Evolutionary conservation across 2,888 invertebrate species (phyloP), one percentile per base, ranked within the genome.

Genomic region (Apodemia duryi): DNA sequence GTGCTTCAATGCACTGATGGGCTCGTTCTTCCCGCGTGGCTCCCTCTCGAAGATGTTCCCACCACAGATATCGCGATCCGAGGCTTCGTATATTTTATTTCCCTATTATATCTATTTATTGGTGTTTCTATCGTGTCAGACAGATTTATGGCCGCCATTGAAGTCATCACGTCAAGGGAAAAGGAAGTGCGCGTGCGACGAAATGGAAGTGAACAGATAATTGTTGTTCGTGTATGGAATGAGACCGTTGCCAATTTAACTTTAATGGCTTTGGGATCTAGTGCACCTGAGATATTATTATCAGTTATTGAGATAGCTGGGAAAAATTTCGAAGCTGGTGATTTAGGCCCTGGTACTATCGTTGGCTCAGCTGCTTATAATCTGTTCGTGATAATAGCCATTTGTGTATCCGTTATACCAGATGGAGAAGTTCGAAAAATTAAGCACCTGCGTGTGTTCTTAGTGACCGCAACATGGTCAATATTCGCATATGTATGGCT

Each of bases 291-390:
- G 90, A 99, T 99, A 81, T 92, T 99, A 35, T 92, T 99, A 61
- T 99, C 99, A 13, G 97, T 99, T 74, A 99, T 99, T 80, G 99
- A 99, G 91, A 98, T 99, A 83, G 97, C 97, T 85, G 98, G 98
- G 57, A 97, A 98, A 85, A 95, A 97, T 80, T 99, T 99, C 82
- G 93, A 98, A 81, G 98, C 99, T 57, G 99, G 99, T 6, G 99
- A 99, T 68, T 92, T 99, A 66, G 99, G 99, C 21, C 99, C 99
- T 6, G 98, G 99, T 35, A 99, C 99, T 61, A 99, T 99, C 76
- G 99, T 99, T 65, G 99, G 99, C 60, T 98, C 98, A 9, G 99
- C 99, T 38, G 99, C 99, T 63, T 99, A 99, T 89, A 99, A 99
- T 84, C 93, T 99, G 68, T 98, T 99, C 87, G 97, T 99, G 75